Conservation (phyloP, 53 echinoderm and acorn worm genomes). For the Crossaster papposus region DNA sequence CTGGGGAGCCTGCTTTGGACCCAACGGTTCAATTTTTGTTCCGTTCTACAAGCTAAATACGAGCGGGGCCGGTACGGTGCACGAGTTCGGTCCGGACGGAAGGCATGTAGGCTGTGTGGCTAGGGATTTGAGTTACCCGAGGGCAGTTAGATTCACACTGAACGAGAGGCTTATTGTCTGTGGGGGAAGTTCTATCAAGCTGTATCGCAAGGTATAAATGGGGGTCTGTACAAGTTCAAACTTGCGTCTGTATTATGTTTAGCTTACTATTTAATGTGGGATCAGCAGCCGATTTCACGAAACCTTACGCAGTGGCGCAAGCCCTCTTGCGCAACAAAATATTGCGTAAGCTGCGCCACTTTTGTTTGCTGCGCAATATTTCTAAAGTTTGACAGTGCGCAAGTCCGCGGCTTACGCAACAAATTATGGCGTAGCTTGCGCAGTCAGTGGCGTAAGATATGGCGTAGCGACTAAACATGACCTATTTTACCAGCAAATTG, state of each 20-base stretch:
- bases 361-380: no score
- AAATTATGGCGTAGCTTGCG: no score
- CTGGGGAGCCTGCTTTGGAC: conserved; percentile 50
- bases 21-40: conserved; percentile 45
- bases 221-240: background rate
- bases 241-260: background rate
- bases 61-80: background rate
- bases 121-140: conserved; percentile 3
- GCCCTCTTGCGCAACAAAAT: no score
- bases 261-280: background rate
- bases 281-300: no score
- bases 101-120: conserved; percentile 49
- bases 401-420: no score
- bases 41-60: conserved; percentile 10
- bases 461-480: no score
- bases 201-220: conserved; percentile 28
- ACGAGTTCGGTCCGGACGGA: conserved; percentile 39
- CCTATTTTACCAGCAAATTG: no score
- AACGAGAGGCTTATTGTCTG: conserved; percentile 43
- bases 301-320: no score
- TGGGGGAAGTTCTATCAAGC: conserved; percentile 30
- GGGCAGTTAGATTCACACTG: conserved; percentile 26
- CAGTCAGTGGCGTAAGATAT: no score
- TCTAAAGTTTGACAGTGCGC: no score
- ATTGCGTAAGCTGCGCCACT: no score